phyloP scores from a whole-genome alignment of 2,113 vertebrate genomes.

The Phainopepla nitens region DNA sequence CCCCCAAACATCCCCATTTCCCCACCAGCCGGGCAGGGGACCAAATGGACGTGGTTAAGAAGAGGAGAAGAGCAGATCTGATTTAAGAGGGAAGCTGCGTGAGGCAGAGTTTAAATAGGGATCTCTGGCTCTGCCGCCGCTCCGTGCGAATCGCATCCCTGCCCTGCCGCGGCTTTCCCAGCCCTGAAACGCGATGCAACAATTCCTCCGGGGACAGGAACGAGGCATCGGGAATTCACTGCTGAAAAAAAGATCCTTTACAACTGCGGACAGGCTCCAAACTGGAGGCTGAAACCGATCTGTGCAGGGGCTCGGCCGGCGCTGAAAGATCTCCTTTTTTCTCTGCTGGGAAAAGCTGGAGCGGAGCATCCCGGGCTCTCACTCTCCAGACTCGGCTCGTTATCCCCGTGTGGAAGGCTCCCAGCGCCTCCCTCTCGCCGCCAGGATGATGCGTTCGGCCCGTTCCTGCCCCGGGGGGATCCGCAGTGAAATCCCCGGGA shows the following conservation, averaged over 20 bases:
- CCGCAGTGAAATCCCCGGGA: not conserved
- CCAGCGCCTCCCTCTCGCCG: not conserved
- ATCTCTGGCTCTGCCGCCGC: not conserved
- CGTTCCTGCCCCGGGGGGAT: not conserved
- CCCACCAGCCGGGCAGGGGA: accelerated
- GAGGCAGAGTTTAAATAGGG: not conserved
- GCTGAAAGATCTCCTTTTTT: not conserved
- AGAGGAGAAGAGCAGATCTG: not conserved
- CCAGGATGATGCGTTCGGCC: not conserved
- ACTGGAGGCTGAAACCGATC: accelerated
- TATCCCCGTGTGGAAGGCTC: not conserved
- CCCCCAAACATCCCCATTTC: not conserved
- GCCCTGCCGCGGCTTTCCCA: not conserved
- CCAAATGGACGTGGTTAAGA: accelerated
- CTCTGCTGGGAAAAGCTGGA: not conserved
- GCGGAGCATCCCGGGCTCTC: not conserved
- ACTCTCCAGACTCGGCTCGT: not conserved
- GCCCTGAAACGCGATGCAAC: not conserved
- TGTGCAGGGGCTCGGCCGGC: not conserved
- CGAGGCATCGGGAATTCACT: not conserved
- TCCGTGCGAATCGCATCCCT: not conserved
- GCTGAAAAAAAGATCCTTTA: not conserved
- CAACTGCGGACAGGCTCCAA: not conserved
- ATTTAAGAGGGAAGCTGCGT: not conserved
- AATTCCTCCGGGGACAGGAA: not conserved